These are phyloP conservation scores for Monopterus albus DNA, from an alignment of 2,113 vertebrate species.

Conservation along the genomic window DNA sequence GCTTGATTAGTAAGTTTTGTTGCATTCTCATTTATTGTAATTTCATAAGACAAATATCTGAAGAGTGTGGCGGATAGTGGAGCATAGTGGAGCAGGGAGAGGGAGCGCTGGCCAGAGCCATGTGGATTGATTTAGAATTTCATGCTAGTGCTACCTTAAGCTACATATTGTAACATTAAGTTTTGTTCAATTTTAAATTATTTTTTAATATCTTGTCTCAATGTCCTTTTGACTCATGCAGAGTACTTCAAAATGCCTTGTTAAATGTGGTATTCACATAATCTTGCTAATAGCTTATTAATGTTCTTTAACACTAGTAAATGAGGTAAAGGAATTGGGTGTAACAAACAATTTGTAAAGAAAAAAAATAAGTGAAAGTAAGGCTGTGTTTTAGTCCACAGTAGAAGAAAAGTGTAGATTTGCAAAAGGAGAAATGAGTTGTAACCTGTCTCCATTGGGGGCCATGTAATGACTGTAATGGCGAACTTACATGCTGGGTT, in stretches of 20 bases:
- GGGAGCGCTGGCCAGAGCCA: no score
- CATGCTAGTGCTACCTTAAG: no score
- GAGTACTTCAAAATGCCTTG: background rate
- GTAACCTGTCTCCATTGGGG: conserved; percentile 18
- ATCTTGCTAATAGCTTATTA: background rate
- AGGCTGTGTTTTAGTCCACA: background rate
- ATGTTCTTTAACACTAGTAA: background rate
- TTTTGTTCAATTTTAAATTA: no score
- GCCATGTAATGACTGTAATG: conserved; percentile 32
- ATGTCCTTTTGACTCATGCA: background rate
- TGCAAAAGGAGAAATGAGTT: conserved; percentile 11
- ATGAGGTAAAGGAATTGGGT: background rate
- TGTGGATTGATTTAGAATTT: no score
- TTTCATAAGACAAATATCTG: no score
- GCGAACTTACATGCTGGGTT: conserved; percentile 47
- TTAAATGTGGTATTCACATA: background rate
- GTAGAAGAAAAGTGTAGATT: conserved; percentile 9
- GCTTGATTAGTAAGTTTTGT: no score
- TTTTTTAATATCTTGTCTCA: no score
- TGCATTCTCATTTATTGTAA: no score
- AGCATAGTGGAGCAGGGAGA: no score
- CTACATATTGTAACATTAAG: no score
- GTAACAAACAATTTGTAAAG: background rate
- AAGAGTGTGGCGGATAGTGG: no score
- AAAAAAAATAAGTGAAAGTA: background rate